Percentiles rank a stretch among this genome's conserved stretches.
Evolutionary conservation across 2,888 invertebrate species (phyloP).

Genomic region (Pachymerium ferrugineum): DNA sequence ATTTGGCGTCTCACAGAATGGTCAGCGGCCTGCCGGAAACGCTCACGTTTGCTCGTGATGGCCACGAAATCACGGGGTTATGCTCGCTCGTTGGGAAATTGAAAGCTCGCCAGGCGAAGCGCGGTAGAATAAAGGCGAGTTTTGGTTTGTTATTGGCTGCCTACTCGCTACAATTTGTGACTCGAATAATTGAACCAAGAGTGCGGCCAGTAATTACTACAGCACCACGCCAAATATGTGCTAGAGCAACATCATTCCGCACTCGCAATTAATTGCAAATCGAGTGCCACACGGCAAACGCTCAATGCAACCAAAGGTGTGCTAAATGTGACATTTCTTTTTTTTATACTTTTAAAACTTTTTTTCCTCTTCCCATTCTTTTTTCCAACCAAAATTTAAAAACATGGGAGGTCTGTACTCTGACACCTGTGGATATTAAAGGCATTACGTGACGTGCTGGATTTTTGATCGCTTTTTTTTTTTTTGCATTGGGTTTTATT

Average conservation of each 20-base stretch:
- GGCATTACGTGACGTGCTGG: not conserved
- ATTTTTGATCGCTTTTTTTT: not conserved
- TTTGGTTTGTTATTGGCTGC: slow-evolving; percentile 10
- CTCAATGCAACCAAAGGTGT: too few relatives aligned
- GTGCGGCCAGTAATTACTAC: slow-evolving; percentile 25
- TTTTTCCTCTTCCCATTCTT: not conserved
- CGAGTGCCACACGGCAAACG: not conserved
- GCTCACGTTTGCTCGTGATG: slow-evolving; percentile 12
- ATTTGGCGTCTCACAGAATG: not conserved
- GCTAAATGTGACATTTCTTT: too few relatives aligned
- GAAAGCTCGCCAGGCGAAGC: not conserved
- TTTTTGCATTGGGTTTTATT: not conserved
- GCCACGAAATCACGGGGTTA: slow-evolving; percentile 17
- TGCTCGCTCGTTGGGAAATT: slow-evolving; percentile 17
- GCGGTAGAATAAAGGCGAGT: slow-evolving; percentile 3
- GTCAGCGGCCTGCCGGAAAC: not conserved
- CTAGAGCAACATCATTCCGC: slow-evolving; percentile 5
- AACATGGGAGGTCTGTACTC: not conserved
- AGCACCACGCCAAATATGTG: slow-evolving; percentile 18
- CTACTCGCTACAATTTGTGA: slow-evolving; percentile 9
- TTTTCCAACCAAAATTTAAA: not conserved
- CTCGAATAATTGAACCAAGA: slow-evolving; percentile 15
- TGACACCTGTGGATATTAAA: not conserved
- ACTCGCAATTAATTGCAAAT: slow-evolving; percentile 11
- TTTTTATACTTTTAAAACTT: not conserved